phyloP scores from a whole-genome alignment of 2,888 invertebrate genomes.

The Danaus chrysippus region DNA sequence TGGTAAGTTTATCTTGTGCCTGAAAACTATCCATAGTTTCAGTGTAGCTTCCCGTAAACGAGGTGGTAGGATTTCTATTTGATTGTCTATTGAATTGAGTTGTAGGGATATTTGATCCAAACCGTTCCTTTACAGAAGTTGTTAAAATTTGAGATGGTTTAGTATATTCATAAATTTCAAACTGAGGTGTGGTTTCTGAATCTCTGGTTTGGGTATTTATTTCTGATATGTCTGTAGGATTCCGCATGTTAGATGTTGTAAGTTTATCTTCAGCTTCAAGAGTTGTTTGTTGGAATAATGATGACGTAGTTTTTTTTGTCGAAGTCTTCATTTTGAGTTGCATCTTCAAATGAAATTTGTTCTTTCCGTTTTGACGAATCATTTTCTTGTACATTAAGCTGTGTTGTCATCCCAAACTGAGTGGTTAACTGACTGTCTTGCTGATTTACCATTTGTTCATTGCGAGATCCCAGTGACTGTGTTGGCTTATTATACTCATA shows the following conservation, averaged over 20 bases:
- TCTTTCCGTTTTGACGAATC: neutral
- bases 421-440: neutral
- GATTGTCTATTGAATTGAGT: neutral
- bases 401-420: neutral
- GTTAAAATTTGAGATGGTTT: neutral
- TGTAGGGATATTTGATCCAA: neutral
- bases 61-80: neutral
- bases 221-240: constrained; percentile 3
- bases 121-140: neutral
- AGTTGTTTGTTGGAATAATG: neutral
- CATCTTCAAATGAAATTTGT: neutral
- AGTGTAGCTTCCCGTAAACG: neutral
- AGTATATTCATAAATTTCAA: constrained; percentile 1
- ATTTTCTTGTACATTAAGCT: neutral
- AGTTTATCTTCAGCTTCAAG: neutral
- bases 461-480: constrained; percentile 19
- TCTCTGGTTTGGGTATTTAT: neutral
- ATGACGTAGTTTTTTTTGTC: neutral
- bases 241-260: neutral
- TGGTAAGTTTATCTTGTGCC: neutral
- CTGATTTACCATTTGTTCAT: constrained; percentile 10
- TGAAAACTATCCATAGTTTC: constrained; percentile 1
- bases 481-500: constrained; percentile 21
- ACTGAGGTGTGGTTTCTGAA: neutral
- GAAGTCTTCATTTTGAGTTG: neutral